These are phyloP conservation scores for Aporophyla nigra DNA, from an alignment of 2,888 invertebrate species.

Conservation along the genomic window DNA sequence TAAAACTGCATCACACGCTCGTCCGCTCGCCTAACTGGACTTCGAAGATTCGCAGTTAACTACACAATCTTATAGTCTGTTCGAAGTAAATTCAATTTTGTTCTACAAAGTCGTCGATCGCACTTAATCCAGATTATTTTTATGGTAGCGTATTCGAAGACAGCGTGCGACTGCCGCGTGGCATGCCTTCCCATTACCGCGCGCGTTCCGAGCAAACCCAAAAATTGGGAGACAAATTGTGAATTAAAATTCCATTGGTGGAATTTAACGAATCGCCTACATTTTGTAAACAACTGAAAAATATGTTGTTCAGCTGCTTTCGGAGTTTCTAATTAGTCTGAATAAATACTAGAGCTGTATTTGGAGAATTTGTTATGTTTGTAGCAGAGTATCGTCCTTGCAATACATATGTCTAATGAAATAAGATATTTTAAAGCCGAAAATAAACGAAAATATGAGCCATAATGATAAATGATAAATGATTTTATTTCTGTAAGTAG, in stretches of 20 bases:
- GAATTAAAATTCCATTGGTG: slow-evolving; percentile 84
- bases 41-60: slow-evolving; percentile 71
- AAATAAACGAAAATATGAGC: slow-evolving; percentile 9
- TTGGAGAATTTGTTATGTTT: slow-evolving; percentile 15
- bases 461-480: not conserved
- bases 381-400: not conserved
- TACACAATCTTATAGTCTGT: slow-evolving; percentile 50
- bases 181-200: slow-evolving; percentile 84
- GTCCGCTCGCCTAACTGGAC: slow-evolving; percentile 83
- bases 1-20: slow-evolving; percentile 87
- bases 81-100: slow-evolving; percentile 46
- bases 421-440: not conserved
- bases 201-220: slow-evolving; percentile 79
- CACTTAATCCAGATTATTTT: slow-evolving; percentile 77
- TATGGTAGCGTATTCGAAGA: slow-evolving; percentile 72
- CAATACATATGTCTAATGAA: not conserved
- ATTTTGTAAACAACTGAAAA: slow-evolving; percentile 56
- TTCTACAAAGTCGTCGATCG: slow-evolving; percentile 61
- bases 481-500: no score
- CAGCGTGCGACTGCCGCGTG: slow-evolving; percentile 82
- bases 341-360: not conserved
- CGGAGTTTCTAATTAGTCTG: not conserved
- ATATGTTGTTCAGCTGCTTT: slow-evolving; percentile 26
- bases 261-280: slow-evolving; percentile 57
- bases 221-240: slow-evolving; percentile 84